Evolutionary conservation across 2,888 invertebrate species (phyloP), one percentile per base, ranked within the genome.

Genomic region (Corbicula japonica): DNA sequence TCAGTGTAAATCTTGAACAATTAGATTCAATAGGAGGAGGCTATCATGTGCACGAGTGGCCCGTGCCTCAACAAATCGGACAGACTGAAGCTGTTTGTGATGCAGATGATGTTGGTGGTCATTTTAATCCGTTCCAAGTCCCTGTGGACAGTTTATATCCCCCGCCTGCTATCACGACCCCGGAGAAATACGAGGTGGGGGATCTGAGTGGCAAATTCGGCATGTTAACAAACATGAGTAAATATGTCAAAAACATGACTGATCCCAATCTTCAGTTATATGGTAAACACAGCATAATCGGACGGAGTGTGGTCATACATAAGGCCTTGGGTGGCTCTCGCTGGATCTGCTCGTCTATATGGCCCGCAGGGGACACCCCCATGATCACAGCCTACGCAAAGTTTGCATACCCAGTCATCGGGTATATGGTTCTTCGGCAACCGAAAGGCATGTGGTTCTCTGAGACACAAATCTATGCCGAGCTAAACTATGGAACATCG

Each of bases 121-220:
- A 97, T 48, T 97, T 95, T 91, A 97, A 98, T 94, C 98, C 98
- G 0, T 95, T 93, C 76, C 89, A 90, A 63, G 93, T 93, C 15
- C 87, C 91, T 66, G 82, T 91, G 12, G 89, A 86, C 10, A 96
- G 87, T 56, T 90, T 91, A 2, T 81, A 93, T 26, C 90, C 91
- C 0, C 10, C 75, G 0, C 63, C 88, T 1, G 93, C 90, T 2
- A 95, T 95, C 87, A 97, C 97, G 41, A 97, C 97, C 0, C 97
- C 97, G 92, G 98, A 98, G 93, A 97, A 97, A 92, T 98, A 98
- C 90, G 96, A 97, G 1, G 94, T 98, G 2, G 98, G 98, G 0
- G 98, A 98, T 92, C 94, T 98, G 10, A 96, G 97, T 65, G 98
- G 98, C 23, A 98, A 98, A 94, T 95, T 97, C 92, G 98, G 98